Conservation (phyloP, 2,797 vertebrate genomes). For the Caiman crocodilus region DNA sequence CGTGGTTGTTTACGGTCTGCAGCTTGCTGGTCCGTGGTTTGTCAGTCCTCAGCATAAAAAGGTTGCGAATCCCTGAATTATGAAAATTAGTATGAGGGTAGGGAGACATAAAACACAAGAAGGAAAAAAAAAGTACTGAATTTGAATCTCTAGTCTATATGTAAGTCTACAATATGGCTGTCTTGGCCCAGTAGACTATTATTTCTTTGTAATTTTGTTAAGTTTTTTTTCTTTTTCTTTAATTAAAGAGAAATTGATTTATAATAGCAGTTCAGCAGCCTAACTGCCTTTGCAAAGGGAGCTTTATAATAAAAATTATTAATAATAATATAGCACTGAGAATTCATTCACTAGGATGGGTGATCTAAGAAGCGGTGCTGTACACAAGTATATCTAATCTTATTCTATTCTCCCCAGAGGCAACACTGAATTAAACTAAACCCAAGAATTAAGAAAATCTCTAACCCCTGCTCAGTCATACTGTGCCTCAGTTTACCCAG, state of each 20-base stretch:
- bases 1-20: too few species aligned
- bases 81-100: too few species aligned
- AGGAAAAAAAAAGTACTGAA: neutral
- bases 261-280: neutral
- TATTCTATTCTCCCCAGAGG: neutral
- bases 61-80: too few species aligned
- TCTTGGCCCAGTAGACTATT: neutral
- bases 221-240: neutral
- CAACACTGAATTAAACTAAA: neutral
- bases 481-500: neutral
- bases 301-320: neutral
- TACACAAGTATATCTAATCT: neutral
- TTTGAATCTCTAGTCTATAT: neutral
- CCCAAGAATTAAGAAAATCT: neutral
- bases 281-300: neutral
- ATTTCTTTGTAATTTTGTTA: neutral
- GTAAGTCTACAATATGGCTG: neutral
- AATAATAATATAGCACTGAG: constrained; percentile 6
- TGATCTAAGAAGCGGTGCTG: neutral
- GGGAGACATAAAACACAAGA: too few species aligned
- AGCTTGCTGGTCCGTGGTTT: too few species aligned
- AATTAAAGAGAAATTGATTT: neutral
- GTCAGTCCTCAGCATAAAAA: too few species aligned
- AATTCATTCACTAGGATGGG: neutral
- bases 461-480: neutral